Evolutionary conservation across 2,113 vertebrate species (phyloP).

Genomic region (Burhinus oedicnemus): DNA sequence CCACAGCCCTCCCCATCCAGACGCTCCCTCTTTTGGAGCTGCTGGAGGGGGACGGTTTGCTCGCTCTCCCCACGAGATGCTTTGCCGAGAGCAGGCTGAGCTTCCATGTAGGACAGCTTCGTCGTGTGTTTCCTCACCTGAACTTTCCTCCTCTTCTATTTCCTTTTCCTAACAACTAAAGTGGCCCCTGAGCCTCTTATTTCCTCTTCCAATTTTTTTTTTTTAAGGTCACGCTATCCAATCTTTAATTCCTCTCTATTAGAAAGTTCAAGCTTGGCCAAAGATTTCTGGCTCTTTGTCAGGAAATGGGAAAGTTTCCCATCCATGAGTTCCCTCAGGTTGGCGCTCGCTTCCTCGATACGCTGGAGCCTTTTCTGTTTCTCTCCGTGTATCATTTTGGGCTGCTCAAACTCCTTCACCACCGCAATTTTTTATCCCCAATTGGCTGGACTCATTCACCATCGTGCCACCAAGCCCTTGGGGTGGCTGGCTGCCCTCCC

Average conservation of each 20-base stretch:
- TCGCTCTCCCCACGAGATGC: fast-evolving
- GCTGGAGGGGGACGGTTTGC: not conserved
- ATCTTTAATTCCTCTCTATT: not conserved
- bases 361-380: not conserved
- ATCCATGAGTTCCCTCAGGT: not conserved
- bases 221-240: not conserved
- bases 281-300: not conserved
- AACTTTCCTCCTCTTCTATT: not conserved
- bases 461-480: not conserved
- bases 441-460: not conserved
- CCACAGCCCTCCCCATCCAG: not conserved
- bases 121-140: not conserved
- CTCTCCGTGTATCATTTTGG: not conserved
- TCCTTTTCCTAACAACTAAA: not conserved
- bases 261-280: not conserved
- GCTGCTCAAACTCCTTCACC: not conserved
- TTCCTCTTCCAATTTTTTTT: not conserved
- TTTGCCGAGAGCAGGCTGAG: not conserved
- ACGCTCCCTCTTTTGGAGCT: not conserved
- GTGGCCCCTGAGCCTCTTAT: not conserved
- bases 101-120: not conserved
- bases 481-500: not conserved
- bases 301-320: not conserved
- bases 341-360: not conserved
- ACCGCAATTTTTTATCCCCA: not conserved